Evolutionary conservation across 2,113 vertebrate genomes (phyloP), one percentile per base, ranked within the genome.

Genomic region (Rutilus rutilus): DNA sequence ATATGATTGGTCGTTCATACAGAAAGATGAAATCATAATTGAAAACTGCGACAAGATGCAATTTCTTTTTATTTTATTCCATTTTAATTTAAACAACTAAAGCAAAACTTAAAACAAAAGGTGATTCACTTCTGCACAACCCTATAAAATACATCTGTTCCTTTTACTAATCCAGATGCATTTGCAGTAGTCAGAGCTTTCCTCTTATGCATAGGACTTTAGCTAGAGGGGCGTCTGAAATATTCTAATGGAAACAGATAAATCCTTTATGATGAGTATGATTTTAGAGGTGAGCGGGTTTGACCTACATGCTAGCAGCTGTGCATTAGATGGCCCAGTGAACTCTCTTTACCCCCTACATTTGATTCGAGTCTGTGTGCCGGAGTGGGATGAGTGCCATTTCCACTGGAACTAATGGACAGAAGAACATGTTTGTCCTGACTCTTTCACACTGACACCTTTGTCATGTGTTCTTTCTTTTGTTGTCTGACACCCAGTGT

Each of bases 301-400:
- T 87, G 75, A 81, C 83, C 67, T 84, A 75, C 59, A 85, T 84
- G 69, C 14, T 25, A 76, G 52, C 30, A 85, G 75, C 50, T 50
- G 59, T 78, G 84, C 42, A 78, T 33, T 84, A 83, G 57, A 45
- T 62, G 47, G 78, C 67, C 33, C 54, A 71, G 60, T 82, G 79
- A 82, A 75, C 45, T 64, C 71, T 42, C 83, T 39, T n/a, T 60
- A 62, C 54, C 36, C 50, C 65, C 59, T 42, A 9, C 36, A 6
- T 17, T 52, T 5, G 19, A 57, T 5, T 71, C 36, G 14, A 71
- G 45, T 80, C 23, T 52, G 17, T 30, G 7, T 75, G 45, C 11
- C 9, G 6, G 42, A 62, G 65, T 50, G 19, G n/a, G 45, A 71
- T 52, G 15, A 54, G 64, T 36, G 64, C 77, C 9, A n/a, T 82